Evolutionary conservation across 2,888 invertebrate species (phyloP), one percentile per base, ranked within the genome.

Genomic region (Apeira syringaria): DNA sequence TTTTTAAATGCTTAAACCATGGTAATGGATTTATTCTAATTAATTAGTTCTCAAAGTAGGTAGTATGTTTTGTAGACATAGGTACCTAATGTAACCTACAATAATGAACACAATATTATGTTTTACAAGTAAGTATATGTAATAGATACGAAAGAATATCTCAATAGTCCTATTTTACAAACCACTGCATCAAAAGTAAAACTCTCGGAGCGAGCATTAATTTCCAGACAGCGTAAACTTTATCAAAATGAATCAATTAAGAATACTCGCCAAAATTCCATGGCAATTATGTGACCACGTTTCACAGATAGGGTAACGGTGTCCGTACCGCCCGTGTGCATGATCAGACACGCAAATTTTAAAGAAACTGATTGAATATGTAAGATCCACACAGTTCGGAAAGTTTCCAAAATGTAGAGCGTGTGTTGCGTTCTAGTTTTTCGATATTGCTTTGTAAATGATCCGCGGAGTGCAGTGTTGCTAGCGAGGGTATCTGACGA

Each of bases 401-500:
- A 54, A 49, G 52, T 55, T 50, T 44, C 44, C 36, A 54, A 56
- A 55, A 62, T 53, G 41, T 47, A 56, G 58, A 55, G 55, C 61
- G 54, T 38, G 56, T 58, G 50, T 53, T 58, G 56, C 65, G 74
- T 50, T 68, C 68, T 49, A 73, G 59, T 67, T 74, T 65, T 60
- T 49, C 42, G 45, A 39, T 56, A 63, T 68, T 53, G 49, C 46
- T 61, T 66, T 61, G 60, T 54, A 64, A 66, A 67, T 61, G 54
- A 58, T 61, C 52, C 46, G 50, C 36, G 36, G 50, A 62, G 60
- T 62, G 67, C 71, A 69, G 57, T 64, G 66, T 68, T 64, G 59
- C 56, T 63, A 64, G 64, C 64, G 64, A 32, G 29, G 67, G 61
- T 64, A 70, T 71, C 64, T 61, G 56, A 54, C 61, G 64, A 79